Conservation (phyloP, 2,113 vertebrate species). For the Candoia aspera region DNA sequence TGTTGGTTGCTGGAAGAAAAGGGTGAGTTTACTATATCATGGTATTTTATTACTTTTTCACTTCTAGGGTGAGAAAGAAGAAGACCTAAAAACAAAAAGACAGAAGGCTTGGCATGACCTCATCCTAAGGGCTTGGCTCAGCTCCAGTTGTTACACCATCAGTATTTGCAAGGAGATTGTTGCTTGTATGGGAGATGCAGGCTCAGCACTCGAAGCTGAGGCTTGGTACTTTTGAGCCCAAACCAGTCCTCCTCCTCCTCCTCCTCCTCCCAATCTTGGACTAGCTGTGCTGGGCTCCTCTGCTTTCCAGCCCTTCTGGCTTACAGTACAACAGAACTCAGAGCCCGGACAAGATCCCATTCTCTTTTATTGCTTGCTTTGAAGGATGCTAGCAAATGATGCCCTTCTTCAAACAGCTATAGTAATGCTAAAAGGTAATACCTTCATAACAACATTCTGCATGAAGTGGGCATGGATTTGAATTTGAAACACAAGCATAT, state of each 20-base stretch:
- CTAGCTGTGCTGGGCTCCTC: too few species aligned
- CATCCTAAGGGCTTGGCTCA: not conserved
- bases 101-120: not conserved
- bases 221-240: not conserved
- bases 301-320: not conserved
- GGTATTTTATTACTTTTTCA: not conserved
- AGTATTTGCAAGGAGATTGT: not conserved
- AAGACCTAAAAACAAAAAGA: not conserved
- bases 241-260: not conserved
- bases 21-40: not conserved
- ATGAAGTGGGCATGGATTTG: not conserved
- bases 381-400: not conserved
- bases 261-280: not conserved
- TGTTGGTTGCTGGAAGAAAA: not conserved
- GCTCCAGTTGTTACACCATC: not conserved
- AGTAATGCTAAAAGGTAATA: not conserved
- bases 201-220: not conserved
- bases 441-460: not conserved
- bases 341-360: not conserved
- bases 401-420: too few species aligned
- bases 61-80: not conserved
- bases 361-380: not conserved
- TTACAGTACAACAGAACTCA: not conserved
- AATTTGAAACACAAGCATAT: not conserved
- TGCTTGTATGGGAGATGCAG: not conserved